Base-by-base conservation (phyloP, 2,888 invertebrate genomes). In the Tenthredo mesomela region DNA sequence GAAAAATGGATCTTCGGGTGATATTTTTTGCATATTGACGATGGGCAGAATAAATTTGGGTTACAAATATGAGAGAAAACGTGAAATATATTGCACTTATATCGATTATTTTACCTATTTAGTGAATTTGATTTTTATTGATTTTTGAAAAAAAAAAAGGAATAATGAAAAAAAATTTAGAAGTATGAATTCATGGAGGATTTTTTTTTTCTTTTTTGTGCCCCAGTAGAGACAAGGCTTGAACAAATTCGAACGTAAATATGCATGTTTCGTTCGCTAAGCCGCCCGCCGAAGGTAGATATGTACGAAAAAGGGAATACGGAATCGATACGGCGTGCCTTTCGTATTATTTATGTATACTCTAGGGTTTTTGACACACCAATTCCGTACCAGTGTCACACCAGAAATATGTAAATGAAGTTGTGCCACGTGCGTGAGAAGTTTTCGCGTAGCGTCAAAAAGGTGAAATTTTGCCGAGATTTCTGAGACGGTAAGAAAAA, bases 261-360 rank as follows among this genome's bases (percentile, higher is more conserved):
- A 77, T 77, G 77, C 33, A 29, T 54, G n/a, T 77, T 54, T 29
- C 9, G 54, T 77, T 40, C 18, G 54, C 25, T 50, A 77, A 77
- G 50, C 25, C 54, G n/a, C 40, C 29, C n/a, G n/a, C 71, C 43
- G 43, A 43, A 73, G 10, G 71, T 43, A 43, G 71, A 70, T 70
- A 37, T n/a, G 43, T 54, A 54, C 77, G 77, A 77, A 77, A 77
- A 29, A 50, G 77, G 29, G 54, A 54, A 77, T 54, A 33, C 33
- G 12, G 10, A 77, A 54, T 77, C 77, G 77, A 77, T 77, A 54
- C 54, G 54, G 6, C n/a, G 54, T 77, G 33, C 33, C 18, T 25
- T 77, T 29, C 40, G 33, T 54, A 77, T 77, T 54, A 77, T 77
- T 77, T 77, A 77, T 77, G 77, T 73, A 29, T 77, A 50, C 54